Percentiles rank a stretch among this genome's conserved stretches.
phyloP scores from a whole-genome alignment of 2,113 vertebrate genomes.

The Channa maculata region DNA sequence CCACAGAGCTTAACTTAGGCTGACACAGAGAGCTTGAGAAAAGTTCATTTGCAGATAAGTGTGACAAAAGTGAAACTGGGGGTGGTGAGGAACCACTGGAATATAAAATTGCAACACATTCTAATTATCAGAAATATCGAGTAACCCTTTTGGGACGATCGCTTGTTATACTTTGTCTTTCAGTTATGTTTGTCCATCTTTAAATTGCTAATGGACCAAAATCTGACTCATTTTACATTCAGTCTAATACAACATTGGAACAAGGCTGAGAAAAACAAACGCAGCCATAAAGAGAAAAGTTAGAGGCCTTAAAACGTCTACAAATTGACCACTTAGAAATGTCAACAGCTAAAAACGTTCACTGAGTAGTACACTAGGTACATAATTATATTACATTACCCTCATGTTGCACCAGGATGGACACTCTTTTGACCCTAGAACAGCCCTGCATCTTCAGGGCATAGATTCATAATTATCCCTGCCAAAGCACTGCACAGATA shows the following conservation, averaged over 20 bases:
- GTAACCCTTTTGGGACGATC: not conserved
- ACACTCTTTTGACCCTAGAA: slow-evolving; percentile 50
- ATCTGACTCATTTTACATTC: not conserved
- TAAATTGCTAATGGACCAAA: not conserved
- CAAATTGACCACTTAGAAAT: slow-evolving; percentile 19
- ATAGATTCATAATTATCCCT: slow-evolving; percentile 68
- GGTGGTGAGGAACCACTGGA: not conserved
- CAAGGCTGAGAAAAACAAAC: not conserved
- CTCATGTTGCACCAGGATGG: slow-evolving; percentile 34
- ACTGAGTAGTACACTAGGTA: slow-evolving; percentile 11
- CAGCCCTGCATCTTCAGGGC: slow-evolving; percentile 60
- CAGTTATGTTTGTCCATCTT: not conserved
- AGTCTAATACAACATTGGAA: no score
- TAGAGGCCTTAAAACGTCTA: slow-evolving; percentile 18
- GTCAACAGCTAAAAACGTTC: slow-evolving; percentile 34
- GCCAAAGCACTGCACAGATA: slow-evolving; percentile 36
- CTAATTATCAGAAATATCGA: not conserved
- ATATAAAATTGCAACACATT: not conserved
- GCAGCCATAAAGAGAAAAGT: not conserved
- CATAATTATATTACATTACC: slow-evolving; percentile 58
- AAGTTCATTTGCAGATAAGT: slow-evolving; percentile 62
- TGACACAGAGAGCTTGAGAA: slow-evolving; percentile 56
- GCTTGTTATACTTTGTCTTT: no score
- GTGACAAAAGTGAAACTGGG: slow-evolving; percentile 18
- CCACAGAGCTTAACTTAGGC: slow-evolving; percentile 47